phyloP scores from a whole-genome alignment of 2,797 vertebrate genomes.

The Rousettus madagascariensis region DNA sequence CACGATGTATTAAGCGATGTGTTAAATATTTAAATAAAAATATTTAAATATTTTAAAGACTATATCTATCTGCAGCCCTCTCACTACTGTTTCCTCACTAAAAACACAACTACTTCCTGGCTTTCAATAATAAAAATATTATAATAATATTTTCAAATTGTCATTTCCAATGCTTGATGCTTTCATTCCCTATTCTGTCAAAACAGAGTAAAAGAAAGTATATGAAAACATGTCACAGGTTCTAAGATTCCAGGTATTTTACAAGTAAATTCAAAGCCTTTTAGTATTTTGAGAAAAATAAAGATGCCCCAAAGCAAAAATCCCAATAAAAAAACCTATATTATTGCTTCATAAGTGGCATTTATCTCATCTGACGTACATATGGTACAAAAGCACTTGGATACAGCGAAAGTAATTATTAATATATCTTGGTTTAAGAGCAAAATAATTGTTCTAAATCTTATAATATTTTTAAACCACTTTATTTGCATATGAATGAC shows the following conservation, averaged over 20 bases:
- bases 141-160: background rate
- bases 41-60: background rate
- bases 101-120: background rate
- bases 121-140: background rate
- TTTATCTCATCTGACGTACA: background rate
- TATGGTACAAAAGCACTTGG: background rate
- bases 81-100: background rate
- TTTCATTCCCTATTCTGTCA: background rate
- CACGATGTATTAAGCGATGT: background rate
- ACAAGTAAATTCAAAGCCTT: conserved; percentile 22
- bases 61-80: background rate
- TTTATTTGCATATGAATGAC: background rate
- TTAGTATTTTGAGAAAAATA: background rate
- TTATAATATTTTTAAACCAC: background rate
- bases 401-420: background rate
- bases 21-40: background rate
- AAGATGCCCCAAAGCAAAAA: background rate
- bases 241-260: background rate
- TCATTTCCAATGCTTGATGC: background rate
- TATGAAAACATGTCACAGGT: background rate
- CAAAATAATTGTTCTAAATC: background rate
- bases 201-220: background rate
- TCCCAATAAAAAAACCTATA: background rate
- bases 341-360: background rate
- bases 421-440: background rate